A percentile compares a stretch with the other conserved stretches of the same genome.
These are phyloP conservation scores for Sturnus vulgaris DNA, from an alignment of 2,113 vertebrate genomes.

Conservation along the genomic window DNA sequence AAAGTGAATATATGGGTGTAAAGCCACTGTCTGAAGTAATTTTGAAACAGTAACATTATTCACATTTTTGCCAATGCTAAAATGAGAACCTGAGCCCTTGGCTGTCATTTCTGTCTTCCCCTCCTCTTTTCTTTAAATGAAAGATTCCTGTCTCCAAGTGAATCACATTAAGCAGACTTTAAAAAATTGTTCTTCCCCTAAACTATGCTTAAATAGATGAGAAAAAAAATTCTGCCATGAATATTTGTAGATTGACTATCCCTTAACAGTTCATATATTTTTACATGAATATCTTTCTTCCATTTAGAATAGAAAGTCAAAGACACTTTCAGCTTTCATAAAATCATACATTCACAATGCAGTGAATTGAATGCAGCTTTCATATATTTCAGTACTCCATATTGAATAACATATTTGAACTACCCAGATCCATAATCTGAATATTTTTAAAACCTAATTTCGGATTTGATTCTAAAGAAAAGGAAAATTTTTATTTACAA, in stretches of 20 bases:
- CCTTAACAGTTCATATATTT: conserved; percentile 24
- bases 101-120: conserved; percentile 22
- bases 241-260: conserved; percentile 15
- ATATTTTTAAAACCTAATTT: neutral
- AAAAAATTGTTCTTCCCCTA: conserved; percentile 2
- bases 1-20: neutral
- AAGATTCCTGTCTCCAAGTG: conserved; percentile 10
- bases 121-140: neutral
- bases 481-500: neutral
- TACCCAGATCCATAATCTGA: neutral
- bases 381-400: neutral
- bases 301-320: conserved; percentile 26
- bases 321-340: neutral
- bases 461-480: neutral
- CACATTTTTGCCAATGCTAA: conserved; percentile 19
- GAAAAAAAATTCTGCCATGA: neutral
- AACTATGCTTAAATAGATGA: conserved; percentile 15
- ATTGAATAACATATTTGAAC: neutral
- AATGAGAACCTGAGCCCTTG: conserved; percentile 10
- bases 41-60: neutral
- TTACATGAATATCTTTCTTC: conserved; percentile 5
- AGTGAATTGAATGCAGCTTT: neutral
- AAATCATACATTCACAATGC: neutral
- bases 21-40: neutral
- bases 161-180: conserved; percentile 8